Evolutionary conservation across 2,113 vertebrate genomes (phyloP).

Genomic region (Lampris incognitus): DNA sequence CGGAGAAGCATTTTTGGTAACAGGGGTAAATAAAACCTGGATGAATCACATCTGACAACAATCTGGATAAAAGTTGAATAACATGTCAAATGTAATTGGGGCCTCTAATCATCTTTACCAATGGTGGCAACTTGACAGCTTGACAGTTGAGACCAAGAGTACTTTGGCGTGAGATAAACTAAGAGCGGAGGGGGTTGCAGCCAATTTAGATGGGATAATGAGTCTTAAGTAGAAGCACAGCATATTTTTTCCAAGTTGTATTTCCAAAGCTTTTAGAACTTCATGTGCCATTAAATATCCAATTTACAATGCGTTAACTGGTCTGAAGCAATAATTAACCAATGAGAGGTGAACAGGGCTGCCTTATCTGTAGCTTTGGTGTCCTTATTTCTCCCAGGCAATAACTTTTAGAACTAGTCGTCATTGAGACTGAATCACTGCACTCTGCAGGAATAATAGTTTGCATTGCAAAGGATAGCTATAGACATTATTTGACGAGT

Average conservation of each 20-base stretch:
- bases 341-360: constrained; percentile 30
- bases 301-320: background rate
- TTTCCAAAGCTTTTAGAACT: no score
- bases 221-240: background rate
- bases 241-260: background rate
- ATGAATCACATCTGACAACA: no score
- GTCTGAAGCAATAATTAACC: constrained; percentile 19
- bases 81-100: no score
- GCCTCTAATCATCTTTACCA: no score
- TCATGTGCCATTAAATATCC: no score
- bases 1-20: no score
- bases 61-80: no score
- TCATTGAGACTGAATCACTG: constrained; percentile 14
- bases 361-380: constrained; percentile 36
- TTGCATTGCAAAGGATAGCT: background rate
- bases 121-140: no score
- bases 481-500: background rate
- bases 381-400: constrained; percentile 23
- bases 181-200: background rate
- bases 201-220: background rate
- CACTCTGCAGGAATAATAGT: background rate
- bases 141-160: no score
- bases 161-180: no score
- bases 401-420: constrained; percentile 26
- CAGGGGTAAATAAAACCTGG: no score